phyloP scores from a whole-genome alignment of 1,140 invertebrate species.

The Apis laboriosa region DNA sequence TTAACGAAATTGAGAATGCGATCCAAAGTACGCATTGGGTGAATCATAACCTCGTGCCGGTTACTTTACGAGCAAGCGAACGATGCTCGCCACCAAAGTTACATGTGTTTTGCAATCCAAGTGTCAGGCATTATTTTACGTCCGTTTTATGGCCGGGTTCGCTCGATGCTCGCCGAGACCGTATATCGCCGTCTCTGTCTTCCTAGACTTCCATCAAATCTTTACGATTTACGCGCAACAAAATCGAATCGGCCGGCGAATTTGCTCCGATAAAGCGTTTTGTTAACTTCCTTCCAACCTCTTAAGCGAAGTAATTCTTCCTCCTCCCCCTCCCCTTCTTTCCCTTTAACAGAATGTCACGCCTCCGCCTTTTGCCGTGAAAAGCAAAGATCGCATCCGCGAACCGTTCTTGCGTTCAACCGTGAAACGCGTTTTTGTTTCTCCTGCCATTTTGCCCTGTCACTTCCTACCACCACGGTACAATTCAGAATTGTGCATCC shows the following conservation, averaged over 20 bases:
- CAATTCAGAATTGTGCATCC: not conserved
- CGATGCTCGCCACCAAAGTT: slow-evolving; percentile 46
- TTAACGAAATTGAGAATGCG: slow-evolving; percentile 32
- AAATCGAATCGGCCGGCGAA: not conserved
- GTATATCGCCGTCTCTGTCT: slow-evolving; percentile 23
- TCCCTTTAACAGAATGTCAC: not conserved
- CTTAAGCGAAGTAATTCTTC: not conserved
- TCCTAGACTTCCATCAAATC: not conserved
- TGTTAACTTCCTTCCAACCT: not conserved
- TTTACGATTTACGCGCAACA: not conserved
- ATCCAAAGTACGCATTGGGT: slow-evolving; percentile 5
- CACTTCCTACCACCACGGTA: slow-evolving; percentile 4
- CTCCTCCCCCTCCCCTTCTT: too few relatives aligned
- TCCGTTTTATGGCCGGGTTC: slow-evolving; percentile 27
- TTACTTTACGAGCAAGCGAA: slow-evolving; percentile 50
- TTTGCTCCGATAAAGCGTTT: not conserved
- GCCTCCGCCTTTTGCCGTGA: not conserved
- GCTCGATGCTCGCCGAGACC: slow-evolving; percentile 13
- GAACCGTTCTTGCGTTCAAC: slow-evolving; percentile 10
- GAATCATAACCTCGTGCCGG: not conserved
- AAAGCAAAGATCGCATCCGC: not conserved
- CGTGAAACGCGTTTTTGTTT: not conserved
- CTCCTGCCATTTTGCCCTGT: not conserved
- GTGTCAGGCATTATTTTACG: slow-evolving; percentile 43
- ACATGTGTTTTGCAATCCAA: slow-evolving; percentile 51